A percentile compares a stretch with the other conserved stretches of the same genome.
phyloP scores from a whole-genome alignment of 2,113 vertebrate genomes.

The Lanius ludovicianus region DNA sequence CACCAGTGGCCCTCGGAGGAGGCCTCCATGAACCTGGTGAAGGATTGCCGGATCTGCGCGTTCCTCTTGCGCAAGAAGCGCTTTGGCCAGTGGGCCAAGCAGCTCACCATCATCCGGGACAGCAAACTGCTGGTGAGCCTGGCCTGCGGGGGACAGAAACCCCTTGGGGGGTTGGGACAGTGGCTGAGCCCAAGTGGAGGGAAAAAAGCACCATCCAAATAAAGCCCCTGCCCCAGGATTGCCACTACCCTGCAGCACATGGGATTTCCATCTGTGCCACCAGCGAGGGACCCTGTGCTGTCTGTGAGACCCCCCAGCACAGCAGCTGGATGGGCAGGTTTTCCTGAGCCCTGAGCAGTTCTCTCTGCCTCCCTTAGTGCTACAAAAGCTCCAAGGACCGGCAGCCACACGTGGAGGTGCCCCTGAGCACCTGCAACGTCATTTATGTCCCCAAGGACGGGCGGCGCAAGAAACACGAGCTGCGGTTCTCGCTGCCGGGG shows the following conservation, averaged over 20 bases:
- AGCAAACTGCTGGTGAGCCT: conserved; percentile 89
- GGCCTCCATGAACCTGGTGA: conserved; percentile 83
- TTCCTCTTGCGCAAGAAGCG: conserved; percentile 96
- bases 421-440: conserved; percentile 84
- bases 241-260: background rate
- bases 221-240: background rate
- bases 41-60: conserved; percentile 90
- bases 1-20: conserved; percentile 90
- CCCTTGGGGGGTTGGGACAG: fast-evolving
- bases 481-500: conserved; percentile 89
- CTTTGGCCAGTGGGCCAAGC: conserved; percentile 97
- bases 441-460: conserved; percentile 93
- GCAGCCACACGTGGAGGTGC: conserved; percentile 85
- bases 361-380: conserved; percentile 76
- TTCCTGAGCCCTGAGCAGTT: background rate
- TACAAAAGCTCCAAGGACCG: conserved; percentile 96
- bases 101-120: conserved; percentile 91
- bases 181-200: background rate
- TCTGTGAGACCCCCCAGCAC: fast-evolving
- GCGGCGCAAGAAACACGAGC: conserved; percentile 92
- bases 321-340: background rate
- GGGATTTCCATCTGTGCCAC: background rate
- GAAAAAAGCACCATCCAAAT: background rate
- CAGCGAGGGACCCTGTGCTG: background rate
- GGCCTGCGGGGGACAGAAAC: background rate